Base-by-base conservation (phyloP, 2,888 invertebrate species). In the Salpingus planirostris region DNA sequence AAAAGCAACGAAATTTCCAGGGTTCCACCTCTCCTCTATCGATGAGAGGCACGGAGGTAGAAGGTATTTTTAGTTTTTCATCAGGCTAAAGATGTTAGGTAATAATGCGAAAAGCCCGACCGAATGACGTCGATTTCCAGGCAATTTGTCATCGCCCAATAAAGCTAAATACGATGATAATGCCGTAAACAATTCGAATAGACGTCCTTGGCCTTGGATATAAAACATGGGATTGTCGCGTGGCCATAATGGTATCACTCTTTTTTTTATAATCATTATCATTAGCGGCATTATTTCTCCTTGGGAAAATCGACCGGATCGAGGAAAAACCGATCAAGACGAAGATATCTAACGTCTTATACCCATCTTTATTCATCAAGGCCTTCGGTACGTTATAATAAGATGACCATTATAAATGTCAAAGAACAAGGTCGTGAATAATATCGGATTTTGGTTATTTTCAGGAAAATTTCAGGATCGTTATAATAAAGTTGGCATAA, bases 141-240 rank as follows among this genome's bases (percentile, higher is more conserved):
- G 18, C 5, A 42, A 43, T 46, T 46, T 49, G 43, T 49, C 49
- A 49, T 46, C 44, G 42, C 36, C 44, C 38, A 45, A 47, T 49
- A 49, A 43, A 46, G 42, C 35, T 41, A 35, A 43, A 43, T 42
- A 41, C 40, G 49, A 47, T 40, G 45, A 49, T 47, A 47, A 46
- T 44, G 46, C 43, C 44, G 43, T 39, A 43, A 48, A 50, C 44
- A 47, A 38, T 40, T 42, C 35, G 32, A 24, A n/a, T 18, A 18
- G 5, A 8, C 31, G 46, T 42, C 53, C 53, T 53, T 53, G 50
- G 41, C 53, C 53, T 52, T 53, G 52, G 41, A 42, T 46, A n/a
- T n/a, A n/a, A n/a, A n/a, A 44, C 47, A 47, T 45, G 50, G 44
- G 42, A 47, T 46, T 35, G 44, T 42, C 47, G 44, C 52, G 50